phyloP scores from a whole-genome alignment of 2,113 vertebrate species.

The Heterocephalus glaber region DNA sequence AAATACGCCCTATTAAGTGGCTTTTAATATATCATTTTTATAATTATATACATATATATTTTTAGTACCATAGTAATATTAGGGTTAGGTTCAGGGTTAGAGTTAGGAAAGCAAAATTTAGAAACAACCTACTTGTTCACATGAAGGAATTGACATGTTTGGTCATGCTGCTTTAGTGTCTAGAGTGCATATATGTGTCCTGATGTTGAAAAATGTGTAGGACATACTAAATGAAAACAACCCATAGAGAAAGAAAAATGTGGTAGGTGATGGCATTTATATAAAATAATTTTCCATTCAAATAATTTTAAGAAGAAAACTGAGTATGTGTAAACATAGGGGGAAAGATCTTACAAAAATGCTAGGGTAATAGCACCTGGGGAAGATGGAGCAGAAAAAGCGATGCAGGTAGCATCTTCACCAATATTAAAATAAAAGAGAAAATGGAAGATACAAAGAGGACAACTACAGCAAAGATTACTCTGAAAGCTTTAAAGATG shows the following conservation, averaged over 20 bases:
- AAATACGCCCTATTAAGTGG: background rate
- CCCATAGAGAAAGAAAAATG: background rate
- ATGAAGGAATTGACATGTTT: background rate
- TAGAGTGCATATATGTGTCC: background rate
- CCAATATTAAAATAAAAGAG: background rate
- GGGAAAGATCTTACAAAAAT: background rate
- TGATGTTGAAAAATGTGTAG: background rate
- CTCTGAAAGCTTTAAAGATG: background rate
- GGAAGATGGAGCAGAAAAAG: background rate
- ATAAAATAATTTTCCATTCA: background rate
- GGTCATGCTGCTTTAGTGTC: background rate
- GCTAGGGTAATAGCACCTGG: background rate
- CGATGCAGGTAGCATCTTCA: fast-evolving
- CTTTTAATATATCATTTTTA: background rate
- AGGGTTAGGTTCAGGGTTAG: background rate
- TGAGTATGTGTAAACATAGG: background rate
- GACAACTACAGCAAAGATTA: background rate
- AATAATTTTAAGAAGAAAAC: background rate
- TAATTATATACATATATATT: background rate
- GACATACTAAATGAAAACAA: background rate
- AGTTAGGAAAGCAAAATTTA: background rate
- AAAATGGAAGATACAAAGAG: background rate
- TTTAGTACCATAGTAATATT: background rate
- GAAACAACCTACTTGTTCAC: background rate
- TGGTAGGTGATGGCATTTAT: background rate